Evolutionary conservation across 2,113 vertebrate species (phyloP).

Genomic region (Oreochromis tanganicae): DNA sequence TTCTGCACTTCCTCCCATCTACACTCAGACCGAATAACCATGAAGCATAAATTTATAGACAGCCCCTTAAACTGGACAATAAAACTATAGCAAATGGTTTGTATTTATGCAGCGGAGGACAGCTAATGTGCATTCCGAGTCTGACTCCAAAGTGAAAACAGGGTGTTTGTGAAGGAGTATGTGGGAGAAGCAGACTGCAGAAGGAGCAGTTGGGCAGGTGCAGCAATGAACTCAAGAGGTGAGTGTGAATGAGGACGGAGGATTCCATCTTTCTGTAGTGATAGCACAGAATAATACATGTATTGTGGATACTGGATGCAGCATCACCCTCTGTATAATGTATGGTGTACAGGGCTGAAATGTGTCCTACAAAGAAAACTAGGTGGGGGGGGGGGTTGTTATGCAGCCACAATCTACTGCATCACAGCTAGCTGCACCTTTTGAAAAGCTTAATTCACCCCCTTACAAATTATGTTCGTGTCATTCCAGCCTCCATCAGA

Average conservation of each 20-base stretch:
- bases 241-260: conserved; percentile 9
- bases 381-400: not conserved
- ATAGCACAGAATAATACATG: conserved; percentile 14
- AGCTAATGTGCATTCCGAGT: not conserved
- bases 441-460: not conserved
- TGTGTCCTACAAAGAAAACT: not conserved
- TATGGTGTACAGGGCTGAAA: not conserved
- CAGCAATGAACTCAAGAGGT: conserved; percentile 24
- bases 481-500: not conserved
- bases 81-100: not conserved
- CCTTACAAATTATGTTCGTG: not conserved
- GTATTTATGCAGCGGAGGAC: not conserved
- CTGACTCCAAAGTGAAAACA: not conserved
- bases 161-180: not conserved
- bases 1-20: not conserved
- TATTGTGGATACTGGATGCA: not conserved
- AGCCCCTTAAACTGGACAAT: not conserved
- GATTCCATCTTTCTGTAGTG: not conserved
- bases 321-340: conserved; percentile 3
- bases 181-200: conserved; percentile 10
- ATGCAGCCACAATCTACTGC: not conserved
- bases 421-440: not conserved
- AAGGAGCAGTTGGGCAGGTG: conserved; percentile 5
- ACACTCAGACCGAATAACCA: not conserved
- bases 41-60: not conserved